Evolutionary conservation across 2,113 vertebrate genomes (phyloP), one percentile per base, ranked within the genome.

Genomic region (Leptodactylus fuscus): DNA sequence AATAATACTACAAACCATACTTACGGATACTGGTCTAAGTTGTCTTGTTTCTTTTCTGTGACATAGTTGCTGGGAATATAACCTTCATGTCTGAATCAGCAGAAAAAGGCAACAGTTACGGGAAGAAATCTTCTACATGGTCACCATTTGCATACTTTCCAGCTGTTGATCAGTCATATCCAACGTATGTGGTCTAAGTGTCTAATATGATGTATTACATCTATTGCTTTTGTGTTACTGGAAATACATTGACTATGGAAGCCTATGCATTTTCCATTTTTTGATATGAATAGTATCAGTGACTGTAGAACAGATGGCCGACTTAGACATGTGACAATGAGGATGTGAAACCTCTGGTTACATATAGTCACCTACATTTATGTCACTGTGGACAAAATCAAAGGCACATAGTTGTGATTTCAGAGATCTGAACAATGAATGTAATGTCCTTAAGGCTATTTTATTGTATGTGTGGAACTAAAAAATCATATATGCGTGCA

Each of bases 11-110:
- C 29, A 32, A 8, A 46, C 16, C 27, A 44, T 48, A 96, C 97
- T 97, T 93, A 98, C 97, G 92, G 92, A 92, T 95, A 97, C 83
- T 98, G 96, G 86, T 94, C 94, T 88, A 98, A 92, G 89, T 96
- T 97, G 84, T 94, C 95, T 0, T 94, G 94, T 87, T 93, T 95
- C 90, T 96, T 97, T 89, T 94, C 96, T 1, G 95, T 96, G 48
- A 99, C 94, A 10, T 98, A 98, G 91, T 98, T 98, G 90, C 97
- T 98, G 81, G 97, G 97, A 87, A 99, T 97, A 92, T 97, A 99
- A 9, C 97, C 97, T 90, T 97, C 94, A 81, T 93, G 91, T 24
- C 97, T 99, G 90, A 55, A 91, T 89, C 60, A 9, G 32, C 65
- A 87, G 87, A 85, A 81, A 74, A 65, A 86, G 48, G 27, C 62